phyloP scores from a whole-genome alignment of 2,113 vertebrate genomes.

The Vanacampus margaritifer region DNA sequence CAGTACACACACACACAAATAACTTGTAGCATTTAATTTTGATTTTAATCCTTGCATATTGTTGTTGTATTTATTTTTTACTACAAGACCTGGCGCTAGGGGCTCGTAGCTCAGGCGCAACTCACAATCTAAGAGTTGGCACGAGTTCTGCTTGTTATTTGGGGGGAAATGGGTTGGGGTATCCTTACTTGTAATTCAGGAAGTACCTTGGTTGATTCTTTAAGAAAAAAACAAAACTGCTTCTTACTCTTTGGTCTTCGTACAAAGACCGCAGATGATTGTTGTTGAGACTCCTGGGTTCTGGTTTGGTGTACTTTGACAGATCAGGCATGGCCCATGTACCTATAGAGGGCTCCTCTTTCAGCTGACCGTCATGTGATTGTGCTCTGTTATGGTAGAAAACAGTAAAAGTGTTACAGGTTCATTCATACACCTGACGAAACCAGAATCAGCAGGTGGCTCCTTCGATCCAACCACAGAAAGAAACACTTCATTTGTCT shows the following conservation, averaged over 20 bases:
- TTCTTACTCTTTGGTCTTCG: slow-evolving; percentile 59
- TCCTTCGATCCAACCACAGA: not conserved
- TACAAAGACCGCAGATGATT: slow-evolving; percentile 65
- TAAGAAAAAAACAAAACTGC: slow-evolving; percentile 55
- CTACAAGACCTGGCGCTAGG: slow-evolving; percentile 61
- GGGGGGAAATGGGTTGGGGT: slow-evolving; percentile 5
- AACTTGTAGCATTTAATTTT: slow-evolving; percentile 69
- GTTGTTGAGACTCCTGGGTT: slow-evolving; percentile 56
- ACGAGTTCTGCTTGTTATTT: slow-evolving; percentile 32
- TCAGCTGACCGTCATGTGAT: slow-evolving; percentile 54
- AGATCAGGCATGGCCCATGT: slow-evolving; percentile 56
- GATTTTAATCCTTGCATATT: slow-evolving; percentile 59
- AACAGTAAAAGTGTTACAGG: not conserved
- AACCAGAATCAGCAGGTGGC: not conserved
- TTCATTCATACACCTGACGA: slow-evolving; percentile 23
- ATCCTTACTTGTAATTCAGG: slow-evolving; percentile 56
- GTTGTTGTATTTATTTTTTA: slow-evolving; percentile 68
- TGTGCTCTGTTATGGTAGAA: slow-evolving; percentile 46
- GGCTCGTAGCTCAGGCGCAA: slow-evolving; percentile 59
- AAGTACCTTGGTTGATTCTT: slow-evolving; percentile 56
- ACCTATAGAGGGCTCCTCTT: slow-evolving; percentile 51
- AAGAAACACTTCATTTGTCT: not conserved
- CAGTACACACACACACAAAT: slow-evolving; percentile 52
- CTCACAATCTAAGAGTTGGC: slow-evolving; percentile 40
- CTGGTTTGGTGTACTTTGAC: slow-evolving; percentile 48